These are phyloP conservation scores for Pseudococcus viburni DNA, from an alignment of 2,888 invertebrate genomes.

Conservation along the genomic window DNA sequence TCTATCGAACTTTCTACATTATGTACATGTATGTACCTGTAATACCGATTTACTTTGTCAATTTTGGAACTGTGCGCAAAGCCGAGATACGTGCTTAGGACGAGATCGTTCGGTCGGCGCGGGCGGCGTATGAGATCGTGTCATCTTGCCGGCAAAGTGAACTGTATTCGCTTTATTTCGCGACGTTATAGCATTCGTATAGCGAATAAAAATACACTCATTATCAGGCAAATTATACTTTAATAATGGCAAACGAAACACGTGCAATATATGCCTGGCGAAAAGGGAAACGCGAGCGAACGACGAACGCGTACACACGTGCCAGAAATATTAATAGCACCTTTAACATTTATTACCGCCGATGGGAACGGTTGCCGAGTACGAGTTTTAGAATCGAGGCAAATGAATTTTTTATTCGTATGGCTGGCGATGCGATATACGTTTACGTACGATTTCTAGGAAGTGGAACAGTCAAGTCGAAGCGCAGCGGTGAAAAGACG, in stretches of 20 bases:
- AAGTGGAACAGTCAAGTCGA: background rate
- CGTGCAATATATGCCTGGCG: conserved; percentile 43
- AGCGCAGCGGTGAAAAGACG: background rate
- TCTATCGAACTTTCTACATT: background rate
- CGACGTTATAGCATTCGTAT: conserved; percentile 43
- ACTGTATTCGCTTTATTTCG: conserved; percentile 22
- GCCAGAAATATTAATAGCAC: conserved; percentile 41
- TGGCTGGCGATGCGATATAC: conserved; percentile 16
- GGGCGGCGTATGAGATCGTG: background rate
- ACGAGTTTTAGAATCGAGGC: conserved; percentile 22
- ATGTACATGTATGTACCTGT: background rate
- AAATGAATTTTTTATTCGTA: conserved; percentile 40
- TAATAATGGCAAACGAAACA: conserved; percentile 47
- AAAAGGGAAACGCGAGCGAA: conserved; percentile 24
- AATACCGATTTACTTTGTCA: conserved; percentile 19
- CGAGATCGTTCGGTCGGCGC: background rate
- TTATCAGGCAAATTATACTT: conserved; percentile 49
- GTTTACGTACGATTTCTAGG: background rate
- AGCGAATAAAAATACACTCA: conserved; percentile 42
- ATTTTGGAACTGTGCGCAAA: background rate
- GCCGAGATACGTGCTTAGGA: background rate
- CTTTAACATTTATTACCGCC: conserved; percentile 37
- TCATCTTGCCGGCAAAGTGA: background rate
- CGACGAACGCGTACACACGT: conserved; percentile 47
- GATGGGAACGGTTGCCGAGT: background rate